phyloP scores from a whole-genome alignment of 2,888 invertebrate species.

The Zaprionus bogoriensis region DNA sequence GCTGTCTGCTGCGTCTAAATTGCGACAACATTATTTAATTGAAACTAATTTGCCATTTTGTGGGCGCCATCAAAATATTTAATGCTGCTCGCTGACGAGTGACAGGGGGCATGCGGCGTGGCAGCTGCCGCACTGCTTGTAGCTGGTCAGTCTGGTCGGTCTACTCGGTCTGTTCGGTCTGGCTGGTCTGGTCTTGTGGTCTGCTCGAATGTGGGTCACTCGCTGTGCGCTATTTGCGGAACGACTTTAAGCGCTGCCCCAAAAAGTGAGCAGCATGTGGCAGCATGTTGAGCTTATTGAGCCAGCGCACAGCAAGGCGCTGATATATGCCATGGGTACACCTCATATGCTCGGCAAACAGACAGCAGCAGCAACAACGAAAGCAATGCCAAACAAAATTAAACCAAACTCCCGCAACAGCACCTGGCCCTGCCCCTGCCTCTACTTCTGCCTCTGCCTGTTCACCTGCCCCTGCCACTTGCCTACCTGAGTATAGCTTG shows the following conservation, averaged over 20 bases:
- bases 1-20: constrained; percentile 54
- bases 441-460: neutral
- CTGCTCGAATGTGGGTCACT: constrained; percentile 36
- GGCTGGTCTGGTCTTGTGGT: constrained; percentile 1
- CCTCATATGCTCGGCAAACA: constrained; percentile 1
- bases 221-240: too few relatives aligned
- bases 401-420: neutral
- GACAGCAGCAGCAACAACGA: constrained; percentile 7
- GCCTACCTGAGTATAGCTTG: neutral
- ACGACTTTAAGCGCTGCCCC: constrained; percentile 19
- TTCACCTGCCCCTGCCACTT: neutral
- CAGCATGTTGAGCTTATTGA: constrained; percentile 2
- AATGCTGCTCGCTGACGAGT: constrained; percentile 20
- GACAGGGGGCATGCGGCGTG: constrained; percentile 14
- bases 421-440: neutral
- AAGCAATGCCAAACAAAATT: neutral
- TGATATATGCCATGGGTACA: neutral
- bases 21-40: constrained; percentile 79
- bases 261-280: neutral
- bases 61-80: constrained; percentile 67
- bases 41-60: constrained; percentile 80
- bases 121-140: constrained; percentile 1
- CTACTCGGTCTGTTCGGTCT: too few relatives aligned
- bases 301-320: neutral
- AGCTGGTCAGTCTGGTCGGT: too few relatives aligned